These are phyloP conservation scores for Rhynchonycteris naso DNA, from an alignment of 2,797 vertebrate species.

Conservation along the genomic window DNA sequence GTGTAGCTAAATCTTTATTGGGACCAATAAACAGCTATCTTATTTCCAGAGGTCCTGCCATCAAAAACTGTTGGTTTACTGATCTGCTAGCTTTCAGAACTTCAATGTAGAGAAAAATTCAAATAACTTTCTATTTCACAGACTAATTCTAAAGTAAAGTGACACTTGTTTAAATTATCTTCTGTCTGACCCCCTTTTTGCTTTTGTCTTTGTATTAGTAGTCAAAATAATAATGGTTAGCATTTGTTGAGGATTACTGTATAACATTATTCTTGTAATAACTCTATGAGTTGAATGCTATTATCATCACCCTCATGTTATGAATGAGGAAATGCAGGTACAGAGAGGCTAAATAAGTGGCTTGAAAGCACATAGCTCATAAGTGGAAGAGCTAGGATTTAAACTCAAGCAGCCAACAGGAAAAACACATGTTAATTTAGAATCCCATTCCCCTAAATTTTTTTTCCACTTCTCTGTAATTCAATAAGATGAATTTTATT, in stretches of 20 bases:
- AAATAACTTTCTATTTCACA: neutral
- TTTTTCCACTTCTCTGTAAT: neutral
- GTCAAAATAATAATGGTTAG: constrained; percentile 28
- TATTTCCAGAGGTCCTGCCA: neutral
- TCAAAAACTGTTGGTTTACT: neutral
- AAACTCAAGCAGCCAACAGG: neutral
- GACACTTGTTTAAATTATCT: neutral
- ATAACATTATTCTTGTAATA: neutral
- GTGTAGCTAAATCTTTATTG: neutral
- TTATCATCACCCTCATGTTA: neutral
- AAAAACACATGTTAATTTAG: neutral
- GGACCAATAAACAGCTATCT: neutral
- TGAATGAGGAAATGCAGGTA: neutral
- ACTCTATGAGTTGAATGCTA: neutral
- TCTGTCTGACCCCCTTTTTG: neutral
- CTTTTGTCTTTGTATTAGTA: constrained; percentile 10
- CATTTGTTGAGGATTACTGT: neutral
- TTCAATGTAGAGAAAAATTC: neutral
- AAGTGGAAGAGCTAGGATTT: constrained; percentile 7
- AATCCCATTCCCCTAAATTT: neutral
- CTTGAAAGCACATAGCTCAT: neutral
- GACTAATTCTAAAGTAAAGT: constrained; percentile 33
- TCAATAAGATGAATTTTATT: neutral
- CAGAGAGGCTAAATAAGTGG: neutral
- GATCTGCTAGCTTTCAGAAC: neutral